Evolutionary conservation across 1,140 invertebrate genomes (phyloP).

Genomic region (Orussus abietinus): DNA sequence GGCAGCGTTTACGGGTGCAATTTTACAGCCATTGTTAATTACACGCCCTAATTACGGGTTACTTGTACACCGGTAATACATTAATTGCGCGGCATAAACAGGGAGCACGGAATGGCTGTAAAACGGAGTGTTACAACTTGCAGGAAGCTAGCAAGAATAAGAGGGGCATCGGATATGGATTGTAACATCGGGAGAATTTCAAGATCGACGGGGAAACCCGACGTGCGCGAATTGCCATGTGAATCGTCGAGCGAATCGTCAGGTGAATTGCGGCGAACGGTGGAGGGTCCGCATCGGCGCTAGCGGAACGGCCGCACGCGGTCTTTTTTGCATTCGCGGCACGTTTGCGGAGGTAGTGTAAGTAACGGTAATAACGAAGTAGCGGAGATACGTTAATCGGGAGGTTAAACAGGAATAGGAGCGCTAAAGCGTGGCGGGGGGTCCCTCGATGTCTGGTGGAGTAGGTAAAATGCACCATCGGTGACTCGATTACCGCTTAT

Average conservation of each 20-base stretch:
- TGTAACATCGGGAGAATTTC: no score
- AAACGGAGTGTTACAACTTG: no score
- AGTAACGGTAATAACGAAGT: constrained; percentile 39
- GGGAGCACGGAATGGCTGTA: no score
- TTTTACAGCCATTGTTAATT: no score
- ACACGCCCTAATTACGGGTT: no score
- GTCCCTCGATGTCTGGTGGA: constrained; percentile 32
- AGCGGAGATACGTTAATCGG: constrained; percentile 45
- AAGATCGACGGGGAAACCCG: no score
- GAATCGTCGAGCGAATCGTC: background rate
- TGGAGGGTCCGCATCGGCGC: no score
- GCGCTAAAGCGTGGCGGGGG: constrained; percentile 35
- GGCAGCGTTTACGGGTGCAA: no score
- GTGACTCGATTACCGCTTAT: constrained; percentile 38
- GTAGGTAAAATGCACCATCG: constrained; percentile 37
- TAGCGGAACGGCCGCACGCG: constrained; percentile 10
- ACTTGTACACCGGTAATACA: no score
- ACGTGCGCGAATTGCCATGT: background rate
- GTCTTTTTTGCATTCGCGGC: constrained; percentile 28
- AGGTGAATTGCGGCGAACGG: constrained; percentile 5
- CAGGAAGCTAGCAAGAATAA: constrained; percentile 12
- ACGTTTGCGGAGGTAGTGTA: constrained; percentile 19
- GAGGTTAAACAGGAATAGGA: constrained; percentile 49
- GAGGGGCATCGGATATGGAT: constrained; percentile 12
- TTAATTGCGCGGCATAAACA: no score